Evolutionary conservation across 2,797 vertebrate species (phyloP), one percentile per base, ranked within the genome.

Genomic region (Sebastes minor): DNA sequence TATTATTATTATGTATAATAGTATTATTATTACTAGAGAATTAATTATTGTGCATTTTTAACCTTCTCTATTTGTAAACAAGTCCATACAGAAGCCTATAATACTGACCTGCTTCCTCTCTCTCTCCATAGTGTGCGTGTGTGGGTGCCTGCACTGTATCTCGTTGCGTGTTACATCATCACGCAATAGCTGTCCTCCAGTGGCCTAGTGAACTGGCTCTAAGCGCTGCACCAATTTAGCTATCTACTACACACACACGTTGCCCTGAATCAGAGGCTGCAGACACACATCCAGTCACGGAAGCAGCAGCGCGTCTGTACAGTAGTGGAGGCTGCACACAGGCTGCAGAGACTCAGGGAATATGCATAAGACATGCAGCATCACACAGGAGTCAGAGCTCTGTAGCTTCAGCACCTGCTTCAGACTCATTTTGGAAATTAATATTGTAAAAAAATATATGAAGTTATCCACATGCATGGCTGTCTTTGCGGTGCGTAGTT

Each of bases 151-250:
- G 72, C 57, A 38, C 25, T 85, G 85, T 74, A 79, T 78, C 83
- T 80, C 65, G 7, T 92, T 92, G 91, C 93, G 90, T 92, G 91
- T 95, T 95, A 94, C 95, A 95, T 95, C 94, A 95, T 93, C 93
- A 94, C 92, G 94, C 93, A 90, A 92, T 91, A 67, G 87, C 88
- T 94, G 94, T 94, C 93, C 92, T 94, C 92, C 84, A 81, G 81
- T 96, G 95, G 92, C 95, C 95, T 91, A 95, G 90, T 96, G 95
- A 96, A 95, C 95, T 92, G 88, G 87, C 93, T 93, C 85, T 86
- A 76, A 91, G 89, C 87, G 82, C 83, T 91, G 85, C 86, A 88
- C 86, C 86, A 85, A 88, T 93, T 83, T 86, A 88, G 90, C 86
- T 22, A 83, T 88, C 87, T 86, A 89, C 91, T 86, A 89, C 81